Evolutionary conservation across 2,797 vertebrate genomes (phyloP).

Genomic region (Arnoldichthys spilopterus): DNA sequence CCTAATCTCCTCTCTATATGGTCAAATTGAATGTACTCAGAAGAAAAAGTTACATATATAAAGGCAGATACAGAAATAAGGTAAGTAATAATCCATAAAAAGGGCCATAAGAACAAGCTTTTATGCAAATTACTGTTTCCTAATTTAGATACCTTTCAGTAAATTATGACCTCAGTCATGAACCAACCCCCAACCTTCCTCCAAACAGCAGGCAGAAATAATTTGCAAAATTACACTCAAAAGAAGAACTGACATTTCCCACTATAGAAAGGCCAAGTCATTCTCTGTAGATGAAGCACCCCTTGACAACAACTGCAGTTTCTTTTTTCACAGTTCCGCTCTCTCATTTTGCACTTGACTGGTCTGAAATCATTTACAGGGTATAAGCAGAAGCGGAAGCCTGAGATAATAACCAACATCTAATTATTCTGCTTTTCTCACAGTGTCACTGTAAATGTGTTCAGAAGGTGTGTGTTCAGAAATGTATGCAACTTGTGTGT

Average conservation of each 20-base stretch:
- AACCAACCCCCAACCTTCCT: background rate
- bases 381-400: constrained; percentile 43
- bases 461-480: constrained; percentile 18
- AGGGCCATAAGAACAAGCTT: background rate
- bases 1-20: background rate
- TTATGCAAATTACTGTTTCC: background rate
- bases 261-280: constrained; percentile 56
- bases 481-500: too few species aligned
- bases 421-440: constrained; percentile 43
- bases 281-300: constrained; percentile 51
- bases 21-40: background rate
- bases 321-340: constrained; percentile 16
- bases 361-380: constrained; percentile 61
- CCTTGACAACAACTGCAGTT: constrained; percentile 39
- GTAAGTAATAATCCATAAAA: background rate
- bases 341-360: constrained; percentile 55
- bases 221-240: constrained; percentile 61
- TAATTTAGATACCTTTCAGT: background rate
- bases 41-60: background rate
- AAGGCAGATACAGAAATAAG: background rate
- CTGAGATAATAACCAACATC: constrained; percentile 39
- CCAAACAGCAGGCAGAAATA: constrained; percentile 34
- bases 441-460: constrained; percentile 34
- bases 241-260: constrained; percentile 68
- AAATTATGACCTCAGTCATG: background rate